Evolutionary conservation across 2,113 vertebrate genomes (phyloP), one percentile per base, ranked within the genome.

Genomic region (Scomber scombrus): DNA sequence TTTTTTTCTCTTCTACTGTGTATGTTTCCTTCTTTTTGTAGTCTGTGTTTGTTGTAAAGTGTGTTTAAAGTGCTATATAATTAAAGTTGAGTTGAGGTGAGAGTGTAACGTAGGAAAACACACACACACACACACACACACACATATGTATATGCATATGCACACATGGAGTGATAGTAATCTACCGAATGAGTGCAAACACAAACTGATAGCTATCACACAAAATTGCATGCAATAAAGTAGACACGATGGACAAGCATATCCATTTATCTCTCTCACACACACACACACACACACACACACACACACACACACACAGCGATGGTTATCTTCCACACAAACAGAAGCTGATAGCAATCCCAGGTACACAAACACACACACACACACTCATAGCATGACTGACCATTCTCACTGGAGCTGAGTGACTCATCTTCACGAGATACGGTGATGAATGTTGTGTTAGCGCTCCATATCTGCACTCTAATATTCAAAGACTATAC

Each of bases 401-500:
- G 71, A 64, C 26, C 49, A 31, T 77, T 69, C 82, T 63, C 64
- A 61, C 60, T 19, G 47, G 11, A 23, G 49, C 62, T 11, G 46
- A 79, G 63, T 51, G 80, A 74, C 73, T 80, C 73, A 49, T 78
- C 62, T 60, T 46, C 16, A 3, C 19, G 71, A 78, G 50, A 65
- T 65, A 12, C 12, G 1, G 76, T 72, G 79, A 81, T 81, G 78
- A 78, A 89, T 83, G 76, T 52, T 10, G 52, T 7, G 18, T 51
- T 21, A 11, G 55, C 67, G 18, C 81, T 52, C 18, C 31, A 68
- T 64, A 14, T 75, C 72, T 26, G 50, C 68, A 66, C 76, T 80
- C 58, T 80, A 67, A 86, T 88, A 86, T 88, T 86, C 75, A 72
- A 77, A 82, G 76, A 82, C 69, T 62, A 84, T 43, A 3, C 83